Percentiles rank a stretch among this genome's conserved stretches.
Conservation (phyloP, 2,797 vertebrate species). For the Philypnodon macrostomus region DNA sequence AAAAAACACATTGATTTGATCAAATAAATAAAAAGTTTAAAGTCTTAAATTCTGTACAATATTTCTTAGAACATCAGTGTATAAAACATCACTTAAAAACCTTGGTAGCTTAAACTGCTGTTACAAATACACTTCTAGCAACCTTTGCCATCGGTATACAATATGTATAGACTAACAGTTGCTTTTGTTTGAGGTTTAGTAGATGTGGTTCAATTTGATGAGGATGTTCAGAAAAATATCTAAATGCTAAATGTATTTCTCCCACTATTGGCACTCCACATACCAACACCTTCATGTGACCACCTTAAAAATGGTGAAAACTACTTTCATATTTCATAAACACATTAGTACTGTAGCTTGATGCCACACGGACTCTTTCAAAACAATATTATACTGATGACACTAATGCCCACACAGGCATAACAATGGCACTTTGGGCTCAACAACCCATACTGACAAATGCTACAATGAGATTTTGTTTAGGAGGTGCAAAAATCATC, state of each 20-base stretch:
- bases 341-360: constrained; percentile 20
- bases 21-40: constrained; percentile 74
- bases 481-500: constrained; percentile 18
- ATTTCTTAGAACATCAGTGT: constrained; percentile 74
- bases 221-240: constrained; percentile 34
- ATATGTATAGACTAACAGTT: constrained; percentile 50
- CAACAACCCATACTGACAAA: constrained; percentile 25
- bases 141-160: constrained; percentile 45
- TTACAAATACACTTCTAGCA: constrained; percentile 74
- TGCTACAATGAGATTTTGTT: constrained; percentile 10
- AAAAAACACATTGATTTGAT: constrained; percentile 50
- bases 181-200: constrained; percentile 59
- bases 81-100: constrained; percentile 78
- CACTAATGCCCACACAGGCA: constrained; percentile 40
- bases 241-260: constrained; percentile 46
- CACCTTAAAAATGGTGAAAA: constrained; percentile 8
- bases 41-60: constrained; percentile 75
- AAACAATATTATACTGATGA: constrained; percentile 41
- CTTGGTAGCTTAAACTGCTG: constrained; percentile 79
- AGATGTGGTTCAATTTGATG: constrained; percentile 22
- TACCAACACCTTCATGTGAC: constrained; percentile 4
- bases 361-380: constrained; percentile 19
- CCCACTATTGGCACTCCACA: constrained; percentile 31
- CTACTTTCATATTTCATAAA: constrained; percentile 25
- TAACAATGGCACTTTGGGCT: constrained; percentile 68